Evolutionary conservation across 1,140 invertebrate species (phyloP).

Genomic region (Hydropsyche tenuis): DNA sequence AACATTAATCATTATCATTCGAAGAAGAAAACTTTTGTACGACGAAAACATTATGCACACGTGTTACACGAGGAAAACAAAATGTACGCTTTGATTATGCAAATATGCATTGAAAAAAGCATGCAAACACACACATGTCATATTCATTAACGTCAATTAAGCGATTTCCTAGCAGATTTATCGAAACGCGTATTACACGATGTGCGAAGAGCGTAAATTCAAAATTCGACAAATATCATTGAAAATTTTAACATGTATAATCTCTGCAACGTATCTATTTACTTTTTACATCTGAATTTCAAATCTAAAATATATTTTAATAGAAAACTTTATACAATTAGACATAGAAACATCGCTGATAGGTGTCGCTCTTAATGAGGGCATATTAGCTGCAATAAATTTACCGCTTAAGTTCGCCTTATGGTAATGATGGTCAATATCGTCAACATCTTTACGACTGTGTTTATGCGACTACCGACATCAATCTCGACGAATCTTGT

Average conservation of each 20-base stretch:
- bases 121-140: not conserved
- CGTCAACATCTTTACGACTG: constrained; percentile 17
- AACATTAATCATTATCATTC: too few species aligned
- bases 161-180: not conserved
- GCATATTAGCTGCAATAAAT: not conserved
- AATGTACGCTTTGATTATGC: not conserved
- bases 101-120: not conserved
- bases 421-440: constrained; percentile 18
- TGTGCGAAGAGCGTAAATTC: too few species aligned
- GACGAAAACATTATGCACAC: too few species aligned
- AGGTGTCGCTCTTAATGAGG: constrained; percentile 1
- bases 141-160: not conserved
- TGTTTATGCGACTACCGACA: not conserved
- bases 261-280: too few species aligned
- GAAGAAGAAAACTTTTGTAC: too few species aligned
- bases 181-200: too few species aligned
- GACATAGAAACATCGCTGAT: not conserved
- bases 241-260: too few species aligned
- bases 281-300: too few species aligned
- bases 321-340: too few species aligned
- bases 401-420: not conserved
- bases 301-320: too few species aligned
- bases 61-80: too few species aligned
- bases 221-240: too few species aligned
- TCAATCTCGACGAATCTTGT: not conserved